Percentiles rank a stretch among this genome's conserved stretches.
phyloP scores from a whole-genome alignment of 2,113 vertebrate genomes.

The Chionodraco myersi region DNA sequence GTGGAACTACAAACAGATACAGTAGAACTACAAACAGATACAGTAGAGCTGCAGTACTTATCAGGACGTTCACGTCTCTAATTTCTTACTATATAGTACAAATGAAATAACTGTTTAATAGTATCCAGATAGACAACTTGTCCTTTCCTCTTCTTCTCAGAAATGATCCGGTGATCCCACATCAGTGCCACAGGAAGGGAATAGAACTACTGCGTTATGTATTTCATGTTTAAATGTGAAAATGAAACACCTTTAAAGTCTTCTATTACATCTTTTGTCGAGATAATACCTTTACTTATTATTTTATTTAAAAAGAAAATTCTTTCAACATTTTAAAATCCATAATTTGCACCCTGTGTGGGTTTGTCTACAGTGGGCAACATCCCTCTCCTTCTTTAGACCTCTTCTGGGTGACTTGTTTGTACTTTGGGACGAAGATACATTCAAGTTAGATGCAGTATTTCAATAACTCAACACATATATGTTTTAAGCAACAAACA shows the following conservation, averaged over 20 bases:
- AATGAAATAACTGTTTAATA: no score
- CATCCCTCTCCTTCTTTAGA: not conserved
- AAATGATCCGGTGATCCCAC: not conserved
- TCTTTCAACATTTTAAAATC: not conserved
- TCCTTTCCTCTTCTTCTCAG: not conserved
- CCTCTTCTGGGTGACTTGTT: not conserved
- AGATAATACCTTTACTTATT: not conserved
- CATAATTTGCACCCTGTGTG: not conserved
- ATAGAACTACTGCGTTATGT: not conserved
- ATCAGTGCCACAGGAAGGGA: not conserved
- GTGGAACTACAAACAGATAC: no score
- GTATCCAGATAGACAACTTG: not conserved
- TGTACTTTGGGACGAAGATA: no score
- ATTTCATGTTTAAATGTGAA: not conserved
- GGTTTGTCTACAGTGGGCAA: not conserved
- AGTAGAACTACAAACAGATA: no score
- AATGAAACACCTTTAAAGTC: slow-evolving; percentile 18
- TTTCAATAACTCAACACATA: not conserved
- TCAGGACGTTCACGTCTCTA: no score
- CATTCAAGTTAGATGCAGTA: not conserved
- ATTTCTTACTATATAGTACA: no score
- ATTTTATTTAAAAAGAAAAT: not conserved
- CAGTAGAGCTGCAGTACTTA: no score
- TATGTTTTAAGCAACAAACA: no score
- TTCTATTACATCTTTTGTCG: not conserved